Conservation (phyloP, 2,113 vertebrate genomes). For the Hippocampus zosterae region DNA sequence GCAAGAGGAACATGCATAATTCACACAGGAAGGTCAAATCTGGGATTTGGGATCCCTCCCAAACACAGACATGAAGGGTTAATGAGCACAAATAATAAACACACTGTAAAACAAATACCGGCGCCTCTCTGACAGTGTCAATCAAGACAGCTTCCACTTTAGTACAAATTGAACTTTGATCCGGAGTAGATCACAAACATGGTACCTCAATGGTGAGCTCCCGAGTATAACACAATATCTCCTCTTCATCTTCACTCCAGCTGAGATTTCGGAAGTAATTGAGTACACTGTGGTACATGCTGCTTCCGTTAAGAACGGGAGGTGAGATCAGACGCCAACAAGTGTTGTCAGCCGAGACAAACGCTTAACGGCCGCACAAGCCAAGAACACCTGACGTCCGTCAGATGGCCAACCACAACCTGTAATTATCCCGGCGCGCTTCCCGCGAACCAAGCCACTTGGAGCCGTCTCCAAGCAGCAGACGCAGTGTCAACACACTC, state of each 20-base stretch:
- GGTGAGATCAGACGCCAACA: background rate
- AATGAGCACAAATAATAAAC: background rate
- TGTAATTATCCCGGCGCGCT: slow-evolving; percentile 61
- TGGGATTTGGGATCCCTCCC: background rate
- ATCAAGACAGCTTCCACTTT: background rate
- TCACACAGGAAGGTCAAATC: background rate
- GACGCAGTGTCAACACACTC: background rate
- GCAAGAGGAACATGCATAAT: too few relatives aligned
- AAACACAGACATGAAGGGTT: background rate
- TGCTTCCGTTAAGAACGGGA: slow-evolving; percentile 24
- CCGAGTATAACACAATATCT: slow-evolving; percentile 37
- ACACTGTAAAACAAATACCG: background rate
- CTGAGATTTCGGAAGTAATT: slow-evolving; percentile 51
- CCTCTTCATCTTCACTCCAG: slow-evolving; percentile 33
- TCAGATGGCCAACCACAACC: slow-evolving; percentile 61
- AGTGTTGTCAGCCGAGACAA: slow-evolving; percentile 39
- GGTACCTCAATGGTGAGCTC: slow-evolving; percentile 68
- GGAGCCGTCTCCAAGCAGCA: slow-evolving; percentile 61
- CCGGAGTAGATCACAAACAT: background rate
- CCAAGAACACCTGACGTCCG: slow-evolving; percentile 65
- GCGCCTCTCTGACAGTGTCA: background rate
- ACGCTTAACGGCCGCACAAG: slow-evolving; percentile 58
- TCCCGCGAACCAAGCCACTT: slow-evolving; percentile 60
- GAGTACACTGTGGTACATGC: slow-evolving; percentile 53
- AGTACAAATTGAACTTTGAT: background rate